These are phyloP conservation scores for Pao palembangensis DNA, from an alignment of 2,113 vertebrate genomes.

Conservation along the genomic window DNA sequence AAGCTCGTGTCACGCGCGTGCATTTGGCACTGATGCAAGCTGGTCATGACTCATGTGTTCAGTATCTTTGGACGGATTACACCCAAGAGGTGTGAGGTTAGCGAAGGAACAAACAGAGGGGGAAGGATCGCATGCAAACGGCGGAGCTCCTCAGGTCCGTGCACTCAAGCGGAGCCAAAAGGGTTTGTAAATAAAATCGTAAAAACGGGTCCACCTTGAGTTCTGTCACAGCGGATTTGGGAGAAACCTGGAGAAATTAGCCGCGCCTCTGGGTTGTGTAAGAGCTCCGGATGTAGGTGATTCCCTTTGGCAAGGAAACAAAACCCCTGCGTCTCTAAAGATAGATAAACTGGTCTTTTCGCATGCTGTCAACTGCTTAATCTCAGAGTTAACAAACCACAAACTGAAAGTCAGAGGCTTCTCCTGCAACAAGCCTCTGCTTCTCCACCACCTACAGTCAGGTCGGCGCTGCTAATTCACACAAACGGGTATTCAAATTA, in stretches of 20 bases:
- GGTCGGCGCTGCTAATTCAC: conserved; percentile 9
- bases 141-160: background rate
- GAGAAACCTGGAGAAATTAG: conserved; percentile 38
- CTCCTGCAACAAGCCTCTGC: conserved; percentile 38
- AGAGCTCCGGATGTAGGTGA: conserved; percentile 65
- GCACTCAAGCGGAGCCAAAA: conserved; percentile 1
- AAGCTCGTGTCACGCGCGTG: conserved; percentile 1
- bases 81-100: conserved; percentile 8
- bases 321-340: conserved; percentile 65
- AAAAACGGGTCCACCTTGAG: background rate
- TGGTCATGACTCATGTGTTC: conserved; percentile 32
- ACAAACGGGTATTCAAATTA: background rate
- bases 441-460: conserved; percentile 28
- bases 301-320: conserved; percentile 69
- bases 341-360: conserved; percentile 70
- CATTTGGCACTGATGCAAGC: conserved; percentile 2
- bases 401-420: conserved; percentile 49
- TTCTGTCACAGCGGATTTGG: conserved; percentile 17
- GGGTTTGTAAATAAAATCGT: conserved; percentile 4
- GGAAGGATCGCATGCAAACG: background rate
- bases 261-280: conserved; percentile 67
- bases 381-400: conserved; percentile 62
- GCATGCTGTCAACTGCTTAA: conserved; percentile 63
- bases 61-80: conserved; percentile 19
- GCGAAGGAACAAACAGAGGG: background rate